A percentile compares a stretch with the other conserved stretches of the same genome.
Evolutionary conservation across 1,140 invertebrate species (phyloP).

Genomic region (Drosophila oshimai): DNA sequence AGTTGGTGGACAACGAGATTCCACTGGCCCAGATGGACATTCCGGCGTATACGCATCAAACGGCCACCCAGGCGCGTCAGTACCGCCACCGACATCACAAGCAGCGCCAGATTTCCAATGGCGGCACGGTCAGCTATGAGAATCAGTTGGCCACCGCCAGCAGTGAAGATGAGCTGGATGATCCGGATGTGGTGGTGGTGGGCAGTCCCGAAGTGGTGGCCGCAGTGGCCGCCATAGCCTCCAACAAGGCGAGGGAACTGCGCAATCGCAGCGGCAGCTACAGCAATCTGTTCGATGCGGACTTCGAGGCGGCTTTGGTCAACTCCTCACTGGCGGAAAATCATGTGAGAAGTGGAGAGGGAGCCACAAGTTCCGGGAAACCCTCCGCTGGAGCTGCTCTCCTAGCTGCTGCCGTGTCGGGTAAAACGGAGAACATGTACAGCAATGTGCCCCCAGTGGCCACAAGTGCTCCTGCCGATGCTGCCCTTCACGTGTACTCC

Average conservation of each 20-base stretch:
- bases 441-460: slow-evolving; percentile 69
- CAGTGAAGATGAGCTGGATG: slow-evolving; percentile 69
- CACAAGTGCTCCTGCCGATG: slow-evolving; percentile 15
- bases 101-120: slow-evolving; percentile 53
- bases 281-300: slow-evolving; percentile 77
- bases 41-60: slow-evolving; percentile 63
- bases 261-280: slow-evolving; percentile 81
- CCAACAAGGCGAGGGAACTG: slow-evolving; percentile 62
- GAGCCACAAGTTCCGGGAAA: slow-evolving; percentile 4
- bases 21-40: slow-evolving; percentile 84
- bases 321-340: slow-evolving; percentile 34
- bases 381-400: slow-evolving; percentile 53
- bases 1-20: slow-evolving; percentile 86
- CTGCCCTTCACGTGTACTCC: slow-evolving; percentile 76
- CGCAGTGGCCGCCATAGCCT: slow-evolving; percentile 69
- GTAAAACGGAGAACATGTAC: slow-evolving; percentile 79
- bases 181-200: slow-evolving; percentile 69
- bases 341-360: not conserved
- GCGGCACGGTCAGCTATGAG: slow-evolving; percentile 59
- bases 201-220: slow-evolving; percentile 73
- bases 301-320: slow-evolving; percentile 58
- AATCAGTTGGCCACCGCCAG: slow-evolving; percentile 64
- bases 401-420: slow-evolving; percentile 53
- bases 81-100: slow-evolving; percentile 74
- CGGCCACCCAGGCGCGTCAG: slow-evolving; percentile 60